Evolutionary conservation across 2,888 invertebrate species (phyloP), one percentile per base, ranked within the genome.

Genomic region (Chironomus tentans): DNA sequence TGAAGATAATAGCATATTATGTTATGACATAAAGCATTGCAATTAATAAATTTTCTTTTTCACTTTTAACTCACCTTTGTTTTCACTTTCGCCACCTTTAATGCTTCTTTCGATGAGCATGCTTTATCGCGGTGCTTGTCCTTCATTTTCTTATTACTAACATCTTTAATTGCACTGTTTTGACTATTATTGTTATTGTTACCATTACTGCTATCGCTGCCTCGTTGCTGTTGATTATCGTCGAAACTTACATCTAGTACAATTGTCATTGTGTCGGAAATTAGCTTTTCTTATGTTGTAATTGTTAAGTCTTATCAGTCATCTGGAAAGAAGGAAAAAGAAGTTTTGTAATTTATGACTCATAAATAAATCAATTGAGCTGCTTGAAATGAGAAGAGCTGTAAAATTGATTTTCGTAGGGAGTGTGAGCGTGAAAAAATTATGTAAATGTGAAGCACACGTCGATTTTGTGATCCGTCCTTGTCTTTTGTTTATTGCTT

Each of bases 181-280:
- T 76, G 76, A 38, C 47, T 38, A 69, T 47, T 18, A 69, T 69
- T 69, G 15, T 69, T 46, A 24, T 21, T 65, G 21, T 22, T 65
- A 24, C 62, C 22, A 24, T 21, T 65, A 68, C 74, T 74, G 56
- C 56, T 38, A 50, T 50, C 18, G 46, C 21, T 72, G 62, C 12
- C 7, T 62, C 12, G 12, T 72, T 38, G 70, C 56, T 48, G 24
- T 65, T 68, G 75, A 12, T 76, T 50, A 76, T 76, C 56, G 46
- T 68, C 48, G 61, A 76, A 76, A 46, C 76, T 76, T 68, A 76
- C 76, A 69, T 76, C 76, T 76, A 76, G 47, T 22, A 69, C 76
- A 21, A 76, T 76, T 28, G 76, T 76, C 76, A 76, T 76, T 50
- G 7, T 76, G 56, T 38, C 10, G 10, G 38, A 38, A 56, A 18